Evolutionary conservation across 64 coral and sea anemone species (phyloP).

Genomic region (Montipora efflorescens): DNA sequence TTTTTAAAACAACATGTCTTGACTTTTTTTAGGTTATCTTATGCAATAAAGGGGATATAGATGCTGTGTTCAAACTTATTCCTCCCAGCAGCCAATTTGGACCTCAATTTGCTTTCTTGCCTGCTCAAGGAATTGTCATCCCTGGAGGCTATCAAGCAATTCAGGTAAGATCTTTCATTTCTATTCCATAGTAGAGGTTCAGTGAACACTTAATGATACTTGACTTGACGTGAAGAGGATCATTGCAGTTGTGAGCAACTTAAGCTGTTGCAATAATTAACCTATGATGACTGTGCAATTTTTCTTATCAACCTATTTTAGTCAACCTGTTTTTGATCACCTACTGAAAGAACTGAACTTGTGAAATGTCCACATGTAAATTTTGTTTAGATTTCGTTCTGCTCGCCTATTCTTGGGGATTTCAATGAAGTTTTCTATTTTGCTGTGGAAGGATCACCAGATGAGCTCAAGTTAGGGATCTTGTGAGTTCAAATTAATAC

Average conservation of each 20-base stretch:
- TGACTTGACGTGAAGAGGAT: no score
- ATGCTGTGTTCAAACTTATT: conserved; percentile 83
- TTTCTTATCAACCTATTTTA: no score
- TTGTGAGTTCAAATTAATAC: conserved; percentile 54
- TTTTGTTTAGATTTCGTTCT: conserved; percentile 81
- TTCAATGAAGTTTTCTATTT: conserved; percentile 85
- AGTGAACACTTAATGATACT: no score
- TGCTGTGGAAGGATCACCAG: conserved; percentile 92
- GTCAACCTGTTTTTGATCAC: no score
- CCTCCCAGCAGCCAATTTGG: conserved; percentile 78
- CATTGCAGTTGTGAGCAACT: no score
- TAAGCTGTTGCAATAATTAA: no score
- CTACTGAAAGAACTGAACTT: no score
- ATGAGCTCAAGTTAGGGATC: conserved; percentile 83
- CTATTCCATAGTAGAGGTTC: background rate
- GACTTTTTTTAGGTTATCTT: conserved; percentile 71
- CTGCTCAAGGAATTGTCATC: conserved; percentile 92
- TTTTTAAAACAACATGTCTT: no score
- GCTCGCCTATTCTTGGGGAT: conserved; percentile 90
- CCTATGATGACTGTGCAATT: no score
- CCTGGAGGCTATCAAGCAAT: conserved; percentile 96
- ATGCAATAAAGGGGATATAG: conserved; percentile 94
- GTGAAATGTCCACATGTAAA: background rate
- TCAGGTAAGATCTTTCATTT: conserved; percentile 64
- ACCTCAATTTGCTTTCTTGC: conserved; percentile 82